A percentile compares a stretch with the other conserved stretches of the same genome.
phyloP scores from a whole-genome alignment of 2,888 invertebrate species.

The Brenthis ino region DNA sequence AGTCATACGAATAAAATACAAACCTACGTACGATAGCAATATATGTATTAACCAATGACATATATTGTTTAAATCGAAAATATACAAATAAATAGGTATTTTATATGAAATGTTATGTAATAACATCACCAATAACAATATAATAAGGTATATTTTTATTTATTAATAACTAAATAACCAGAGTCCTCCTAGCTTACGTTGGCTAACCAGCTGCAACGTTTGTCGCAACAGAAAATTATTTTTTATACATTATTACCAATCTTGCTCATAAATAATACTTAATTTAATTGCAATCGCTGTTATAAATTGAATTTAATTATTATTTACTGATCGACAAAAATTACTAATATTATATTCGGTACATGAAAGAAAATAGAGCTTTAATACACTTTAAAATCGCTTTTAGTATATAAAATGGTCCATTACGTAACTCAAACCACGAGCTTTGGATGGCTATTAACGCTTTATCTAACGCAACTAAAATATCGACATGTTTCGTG shows the following conservation, averaged over 20 bases:
- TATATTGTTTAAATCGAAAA: slow-evolving; percentile 24
- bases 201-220: too few species aligned
- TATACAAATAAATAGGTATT: background rate
- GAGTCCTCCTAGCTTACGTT: too few species aligned
- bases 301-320: too few species aligned
- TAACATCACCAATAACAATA: too few species aligned
- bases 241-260: too few species aligned
- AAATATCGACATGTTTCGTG: slow-evolving; percentile 73
- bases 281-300: too few species aligned
- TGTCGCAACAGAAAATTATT: too few species aligned
- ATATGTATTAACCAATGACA: slow-evolving; percentile 25
- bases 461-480: slow-evolving; percentile 63
- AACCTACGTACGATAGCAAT: slow-evolving; percentile 31
- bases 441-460: slow-evolving; percentile 60
- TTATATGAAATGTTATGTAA: too few species aligned
- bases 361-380: slow-evolving; percentile 4
- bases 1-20: slow-evolving; percentile 29
- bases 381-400: slow-evolving; percentile 21
- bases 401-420: slow-evolving; percentile 43
- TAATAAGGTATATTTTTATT: too few species aligned
- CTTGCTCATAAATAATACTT: too few species aligned
- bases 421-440: slow-evolving; percentile 43
- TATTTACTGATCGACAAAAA: background rate
- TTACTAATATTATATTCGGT: background rate
- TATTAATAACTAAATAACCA: too few species aligned